Percentiles rank a stretch among this genome's conserved stretches.
Evolutionary conservation across 2,888 invertebrate genomes (phyloP).

Genomic region (Drosophila falleni): DNA sequence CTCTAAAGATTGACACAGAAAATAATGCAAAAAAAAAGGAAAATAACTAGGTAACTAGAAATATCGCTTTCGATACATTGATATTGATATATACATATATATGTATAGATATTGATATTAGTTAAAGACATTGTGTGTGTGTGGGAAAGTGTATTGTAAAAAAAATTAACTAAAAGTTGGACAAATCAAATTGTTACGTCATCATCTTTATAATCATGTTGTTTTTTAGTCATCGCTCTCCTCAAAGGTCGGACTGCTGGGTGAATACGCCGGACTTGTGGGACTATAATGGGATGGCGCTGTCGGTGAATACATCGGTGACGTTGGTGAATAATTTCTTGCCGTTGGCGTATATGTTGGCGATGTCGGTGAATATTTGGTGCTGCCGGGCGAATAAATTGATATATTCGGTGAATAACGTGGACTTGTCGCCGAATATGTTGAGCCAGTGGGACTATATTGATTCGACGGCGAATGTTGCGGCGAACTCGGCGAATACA

Average conservation of each 20-base stretch:
- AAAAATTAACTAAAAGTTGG: constrained; percentile 14
- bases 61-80: constrained; percentile 21
- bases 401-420: constrained; percentile 87
- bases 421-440: constrained; percentile 90
- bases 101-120: not conserved
- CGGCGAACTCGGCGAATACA: constrained; percentile 93
- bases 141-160: not conserved
- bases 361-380: constrained; percentile 93
- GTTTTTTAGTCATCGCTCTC: constrained; percentile 80
- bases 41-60: constrained; percentile 6
- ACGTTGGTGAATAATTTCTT: constrained; percentile 88
- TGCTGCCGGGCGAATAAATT: constrained; percentile 90
- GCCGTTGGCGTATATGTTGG: constrained; percentile 89
- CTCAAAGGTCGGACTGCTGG: constrained; percentile 87
- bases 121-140: not conserved
- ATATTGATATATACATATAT: constrained; percentile 9
- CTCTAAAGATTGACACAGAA: constrained; percentile 15
- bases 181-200: constrained; percentile 5
- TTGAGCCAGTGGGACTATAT: constrained; percentile 89
- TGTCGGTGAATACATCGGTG: constrained; percentile 92
- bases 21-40: not conserved
- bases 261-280: constrained; percentile 90
- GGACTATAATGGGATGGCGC: constrained; percentile 92
- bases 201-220: not conserved
- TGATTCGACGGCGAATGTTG: constrained; percentile 90